Percentiles rank a stretch among this genome's conserved stretches.
Evolutionary conservation across 2,888 invertebrate genomes (phyloP).

Genomic region (Drosophila conformis): DNA sequence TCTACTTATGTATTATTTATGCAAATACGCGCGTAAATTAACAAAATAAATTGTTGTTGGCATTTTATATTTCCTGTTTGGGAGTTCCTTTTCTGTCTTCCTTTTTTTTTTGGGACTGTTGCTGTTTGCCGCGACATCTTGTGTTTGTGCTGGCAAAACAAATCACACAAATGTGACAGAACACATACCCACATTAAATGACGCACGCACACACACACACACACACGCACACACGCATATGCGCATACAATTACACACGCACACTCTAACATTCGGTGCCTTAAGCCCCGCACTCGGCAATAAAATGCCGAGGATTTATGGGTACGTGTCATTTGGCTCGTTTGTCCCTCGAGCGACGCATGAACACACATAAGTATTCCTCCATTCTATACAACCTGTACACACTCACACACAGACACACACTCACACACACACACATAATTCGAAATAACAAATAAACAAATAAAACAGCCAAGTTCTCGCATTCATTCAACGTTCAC

Average conservation of each 20-base stretch:
- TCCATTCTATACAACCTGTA: conserved; percentile 24
- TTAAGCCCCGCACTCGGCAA: conserved; percentile 67
- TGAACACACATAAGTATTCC: conserved; percentile 26
- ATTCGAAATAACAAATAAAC: conserved; percentile 55
- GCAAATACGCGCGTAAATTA: conserved; percentile 74
- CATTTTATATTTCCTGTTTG: conserved; percentile 65
- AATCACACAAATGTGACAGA: conserved; percentile 69
- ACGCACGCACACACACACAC: not conserved
- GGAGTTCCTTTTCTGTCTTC: conserved; percentile 5
- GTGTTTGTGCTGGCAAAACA: conserved; percentile 72
- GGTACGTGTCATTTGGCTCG: conserved; percentile 74
- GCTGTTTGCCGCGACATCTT: conserved; percentile 39
- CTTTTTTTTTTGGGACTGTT: conserved; percentile 24
- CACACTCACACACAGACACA: not conserved
- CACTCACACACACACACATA: not conserved
- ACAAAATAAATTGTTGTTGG: conserved; percentile 70
- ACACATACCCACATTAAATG: conserved; percentile 20
- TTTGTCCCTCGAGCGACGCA: conserved; percentile 53
- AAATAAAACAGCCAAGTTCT: conserved; percentile 48
- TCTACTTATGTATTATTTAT: conserved; percentile 64
- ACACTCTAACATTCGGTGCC: conserved; percentile 28
- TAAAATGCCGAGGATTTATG: conserved; percentile 73
- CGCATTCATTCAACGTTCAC: conserved; percentile 40
- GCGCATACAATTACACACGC: conserved; percentile 14
- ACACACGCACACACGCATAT: not conserved